phyloP scores from a whole-genome alignment of 2,113 vertebrate genomes.

The Rhinolophus sinicus region DNA sequence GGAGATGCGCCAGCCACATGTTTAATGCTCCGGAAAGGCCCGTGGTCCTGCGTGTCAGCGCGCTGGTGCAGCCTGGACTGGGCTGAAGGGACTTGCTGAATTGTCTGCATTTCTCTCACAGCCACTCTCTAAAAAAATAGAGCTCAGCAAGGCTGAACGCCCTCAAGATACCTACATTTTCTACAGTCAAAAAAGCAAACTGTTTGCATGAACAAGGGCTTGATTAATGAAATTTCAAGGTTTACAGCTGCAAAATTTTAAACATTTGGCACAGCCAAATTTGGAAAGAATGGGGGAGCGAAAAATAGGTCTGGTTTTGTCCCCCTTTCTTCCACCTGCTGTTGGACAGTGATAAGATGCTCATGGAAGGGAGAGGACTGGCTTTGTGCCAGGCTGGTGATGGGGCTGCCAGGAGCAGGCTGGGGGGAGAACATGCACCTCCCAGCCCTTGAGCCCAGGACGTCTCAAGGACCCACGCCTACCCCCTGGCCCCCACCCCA shows the following conservation, averaged over 20 bases:
- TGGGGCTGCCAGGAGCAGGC: not conserved
- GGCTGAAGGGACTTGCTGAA: not conserved
- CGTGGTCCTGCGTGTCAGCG: not conserved
- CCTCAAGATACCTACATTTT: conserved; percentile 34
- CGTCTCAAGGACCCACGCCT: too few relatives aligned
- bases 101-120: not conserved
- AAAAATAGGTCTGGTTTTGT: not conserved
- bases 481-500: not conserved
- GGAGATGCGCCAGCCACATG: not conserved
- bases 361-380: not conserved
- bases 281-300: not conserved
- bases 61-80: conserved; percentile 47
- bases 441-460: not conserved
- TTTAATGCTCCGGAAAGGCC: conserved; percentile 76
- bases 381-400: not conserved
- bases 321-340: conserved; percentile 12
- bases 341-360: conserved; percentile 24
- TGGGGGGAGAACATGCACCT: not conserved
- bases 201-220: conserved; percentile 60
- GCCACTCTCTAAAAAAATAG: not conserved
- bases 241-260: conserved; percentile 59
- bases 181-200: conserved; percentile 62
- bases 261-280: conserved; percentile 82
- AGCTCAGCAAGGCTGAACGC: conserved; percentile 41
- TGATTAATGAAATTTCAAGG: conserved; percentile 66